These are phyloP conservation scores for Sinhomidia bicolor DNA, from an alignment of 2,888 invertebrate species.

Conservation along the genomic window DNA sequence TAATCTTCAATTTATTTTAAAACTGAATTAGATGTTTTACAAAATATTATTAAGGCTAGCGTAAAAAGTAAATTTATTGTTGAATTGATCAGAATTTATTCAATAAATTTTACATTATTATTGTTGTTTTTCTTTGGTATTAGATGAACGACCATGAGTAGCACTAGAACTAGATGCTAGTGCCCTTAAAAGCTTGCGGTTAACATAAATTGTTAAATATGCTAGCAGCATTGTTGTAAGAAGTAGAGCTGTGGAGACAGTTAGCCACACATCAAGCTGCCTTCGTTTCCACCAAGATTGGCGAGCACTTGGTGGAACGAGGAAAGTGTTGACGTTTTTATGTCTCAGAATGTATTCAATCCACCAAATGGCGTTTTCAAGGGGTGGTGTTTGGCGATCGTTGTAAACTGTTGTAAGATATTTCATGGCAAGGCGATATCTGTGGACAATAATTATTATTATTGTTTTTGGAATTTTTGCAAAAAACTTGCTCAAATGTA, in stretches of 20 bases:
- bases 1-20: too few relatives aligned
- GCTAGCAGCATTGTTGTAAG: not conserved
- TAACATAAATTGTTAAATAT: not conserved
- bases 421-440: slow-evolving; percentile 32
- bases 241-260: not conserved
- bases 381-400: not conserved
- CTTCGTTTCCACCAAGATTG: slow-evolving; percentile 53
- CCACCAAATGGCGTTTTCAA: slow-evolving; percentile 69
- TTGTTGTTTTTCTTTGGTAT: not conserved
- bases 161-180: not conserved
- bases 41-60: too few relatives aligned
- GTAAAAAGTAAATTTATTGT: too few relatives aligned
- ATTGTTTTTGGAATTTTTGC: not conserved
- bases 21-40: too few relatives aligned
- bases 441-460: not conserved
- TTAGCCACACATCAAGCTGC: slow-evolving; percentile 52
- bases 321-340: slow-evolving; percentile 40
- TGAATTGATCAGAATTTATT: too few relatives aligned
- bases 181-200: not conserved
- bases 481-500: not conserved
- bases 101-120: not conserved
- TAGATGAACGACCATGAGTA: not conserved
- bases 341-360: slow-evolving; percentile 68
- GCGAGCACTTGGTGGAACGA: slow-evolving; percentile 20
- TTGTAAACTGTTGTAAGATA: slow-evolving; percentile 2